Evolutionary conservation across 2,113 vertebrate genomes (phyloP).

Genomic region (Mustela lutreola): DNA sequence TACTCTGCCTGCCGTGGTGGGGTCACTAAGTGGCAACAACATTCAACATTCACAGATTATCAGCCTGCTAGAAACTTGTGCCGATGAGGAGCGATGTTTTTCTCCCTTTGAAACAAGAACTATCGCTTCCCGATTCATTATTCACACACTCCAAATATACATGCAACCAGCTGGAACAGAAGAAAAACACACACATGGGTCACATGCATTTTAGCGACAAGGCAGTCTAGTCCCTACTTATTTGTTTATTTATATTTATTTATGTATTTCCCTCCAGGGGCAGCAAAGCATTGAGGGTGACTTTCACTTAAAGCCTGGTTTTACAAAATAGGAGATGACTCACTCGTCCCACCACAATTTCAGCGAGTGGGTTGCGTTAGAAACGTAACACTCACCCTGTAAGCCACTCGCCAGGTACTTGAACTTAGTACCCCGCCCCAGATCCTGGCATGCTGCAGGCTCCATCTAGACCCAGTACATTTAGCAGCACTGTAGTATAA

Average conservation of each 20-base stretch:
- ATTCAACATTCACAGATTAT: slow-evolving; percentile 42
- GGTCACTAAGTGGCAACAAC: not conserved
- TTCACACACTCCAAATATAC: slow-evolving; percentile 3
- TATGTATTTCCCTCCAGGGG: not conserved
- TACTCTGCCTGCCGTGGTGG: not conserved
- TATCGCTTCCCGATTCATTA: slow-evolving; percentile 50
- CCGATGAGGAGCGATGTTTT: not conserved
- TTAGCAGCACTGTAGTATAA: not conserved
- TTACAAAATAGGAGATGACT: not conserved
- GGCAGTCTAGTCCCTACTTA: not conserved
- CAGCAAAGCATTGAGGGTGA: not conserved
- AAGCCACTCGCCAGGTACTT: not conserved
- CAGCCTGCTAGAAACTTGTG: slow-evolving; percentile 14
- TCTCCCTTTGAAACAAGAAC: not conserved
- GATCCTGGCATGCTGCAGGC: not conserved
- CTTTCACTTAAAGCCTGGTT: not conserved
- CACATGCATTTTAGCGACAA: not conserved
- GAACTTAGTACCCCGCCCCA: not conserved
- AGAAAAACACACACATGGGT: not conserved
- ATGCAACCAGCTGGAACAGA: not conserved
- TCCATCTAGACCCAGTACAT: not conserved
- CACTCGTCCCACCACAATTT: not conserved
- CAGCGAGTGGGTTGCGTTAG: not conserved
- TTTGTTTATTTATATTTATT: not conserved
- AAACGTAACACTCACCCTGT: not conserved